Conservation (phyloP, 2,888 invertebrate species). For the Temnothorax ravouxi region DNA sequence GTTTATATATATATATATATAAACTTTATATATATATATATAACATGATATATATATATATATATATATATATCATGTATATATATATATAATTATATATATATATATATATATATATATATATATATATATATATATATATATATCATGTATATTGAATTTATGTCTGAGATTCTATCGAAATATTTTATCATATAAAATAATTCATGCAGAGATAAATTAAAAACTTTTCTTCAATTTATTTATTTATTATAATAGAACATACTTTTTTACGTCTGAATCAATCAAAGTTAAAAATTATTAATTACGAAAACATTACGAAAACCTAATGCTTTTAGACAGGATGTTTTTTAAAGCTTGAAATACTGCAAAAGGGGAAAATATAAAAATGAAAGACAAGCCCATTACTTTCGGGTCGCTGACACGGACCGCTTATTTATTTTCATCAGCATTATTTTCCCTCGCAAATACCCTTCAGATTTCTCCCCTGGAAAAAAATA, state of each 20-base stretch:
- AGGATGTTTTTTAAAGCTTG: constrained; percentile 23
- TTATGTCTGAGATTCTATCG: neutral
- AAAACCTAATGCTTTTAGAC: constrained; percentile 20
- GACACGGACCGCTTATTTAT: constrained; percentile 59
- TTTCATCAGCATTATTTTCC: constrained; percentile 50
- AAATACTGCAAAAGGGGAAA: constrained; percentile 25
- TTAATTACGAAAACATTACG: constrained; percentile 30
- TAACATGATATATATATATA: too few relatives aligned
- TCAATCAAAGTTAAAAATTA: constrained; percentile 25
- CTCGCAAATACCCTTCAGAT: constrained; percentile 27
- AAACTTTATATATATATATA: too few relatives aligned
- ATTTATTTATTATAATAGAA: neutral
- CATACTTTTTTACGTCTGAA: constrained; percentile 2
- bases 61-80: too few relatives aligned
- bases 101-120: neutral
- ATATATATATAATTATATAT: too few relatives aligned
- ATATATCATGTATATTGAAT: neutral
- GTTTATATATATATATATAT: too few relatives aligned
- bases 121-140: neutral
- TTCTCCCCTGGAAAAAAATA: neutral
- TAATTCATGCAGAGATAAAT: neutral
- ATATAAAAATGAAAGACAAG: constrained; percentile 62
- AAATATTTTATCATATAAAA: constrained; percentile 16
- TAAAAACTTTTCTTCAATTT: neutral
- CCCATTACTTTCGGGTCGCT: constrained; percentile 56